These are phyloP conservation scores for Pavo muticus DNA, from an alignment of 2,113 vertebrate genomes.

Conservation along the genomic window DNA sequence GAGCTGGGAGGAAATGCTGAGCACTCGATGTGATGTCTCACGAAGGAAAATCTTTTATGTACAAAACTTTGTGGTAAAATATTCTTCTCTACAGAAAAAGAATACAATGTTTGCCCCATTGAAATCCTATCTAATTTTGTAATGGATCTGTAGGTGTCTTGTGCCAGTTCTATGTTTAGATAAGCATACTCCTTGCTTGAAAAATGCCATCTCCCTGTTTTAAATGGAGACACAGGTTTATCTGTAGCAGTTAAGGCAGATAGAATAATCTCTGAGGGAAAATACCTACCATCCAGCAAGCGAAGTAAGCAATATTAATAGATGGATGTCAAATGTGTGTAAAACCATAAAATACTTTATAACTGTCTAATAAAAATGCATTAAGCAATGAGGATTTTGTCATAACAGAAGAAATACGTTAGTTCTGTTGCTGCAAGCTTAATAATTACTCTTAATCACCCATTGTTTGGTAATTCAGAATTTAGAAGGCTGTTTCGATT, in stretches of 20 bases:
- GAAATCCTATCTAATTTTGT: neutral
- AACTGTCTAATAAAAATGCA: neutral
- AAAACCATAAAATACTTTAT: neutral
- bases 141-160: neutral
- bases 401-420: slow-evolving; percentile 11
- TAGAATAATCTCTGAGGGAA: neutral
- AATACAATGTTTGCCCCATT: neutral
- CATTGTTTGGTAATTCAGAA: slow-evolving; percentile 27
- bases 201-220: neutral
- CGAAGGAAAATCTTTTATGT: neutral
- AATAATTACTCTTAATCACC: slow-evolving; percentile 31
- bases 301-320: neutral
- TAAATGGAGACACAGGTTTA: neutral
- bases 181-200: neutral
- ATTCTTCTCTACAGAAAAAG: neutral
- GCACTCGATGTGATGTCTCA: fast-evolving
- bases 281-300: neutral
- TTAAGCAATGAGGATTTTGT: neutral
- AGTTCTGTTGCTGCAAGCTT: slow-evolving; percentile 10
- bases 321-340: neutral
- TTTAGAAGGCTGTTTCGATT: slow-evolving; percentile 1
- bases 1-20: neutral
- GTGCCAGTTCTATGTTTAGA: neutral
- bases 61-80: neutral
- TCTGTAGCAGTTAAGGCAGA: neutral